Base-by-base conservation (phyloP, 1,140 invertebrate genomes). In the Microplitis demolitor region DNA sequence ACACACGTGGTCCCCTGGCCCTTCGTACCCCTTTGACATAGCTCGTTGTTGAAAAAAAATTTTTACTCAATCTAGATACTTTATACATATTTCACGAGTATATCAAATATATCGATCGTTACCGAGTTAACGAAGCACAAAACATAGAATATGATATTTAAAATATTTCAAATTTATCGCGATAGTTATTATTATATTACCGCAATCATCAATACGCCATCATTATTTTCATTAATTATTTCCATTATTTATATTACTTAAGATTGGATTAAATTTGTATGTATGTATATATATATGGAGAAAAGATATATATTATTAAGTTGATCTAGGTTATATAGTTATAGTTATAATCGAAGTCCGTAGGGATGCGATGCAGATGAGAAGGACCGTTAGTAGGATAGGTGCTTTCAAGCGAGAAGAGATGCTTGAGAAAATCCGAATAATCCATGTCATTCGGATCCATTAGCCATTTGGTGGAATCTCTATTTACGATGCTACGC, bases 41-140 rank as follows among this genome's bases (percentile, higher is more conserved):
- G 35, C 37, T 53, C 51, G 61, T 64, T 53, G 61, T 31, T 34
- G 14, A 66, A 71, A 71, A 63, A 62, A 51, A 51, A 3, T 1
- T 66, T 72, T 60, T 34, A 33, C 61, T 11, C 50, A 14, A 35
- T 50, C 69, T 58, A 33, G 39, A 71, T 71, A 45, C 11, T 45
- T 45, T 45, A 14, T 13, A 14, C n/a, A 16, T 16, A 66, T 72
- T 66, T 71, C 69, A 31, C 24, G 33, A 51, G 69, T 50, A 50
- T 64, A 71, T 71, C 34, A 16, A 66, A 56, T 66, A 66, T 72
- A 72, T 72, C 63, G 70, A 72, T 72, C 70, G 63, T 72, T 45
- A 35, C 51, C 50, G 31, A 53, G 70, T 72, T 72, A 66, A 72
- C 63, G 63, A 72, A 72, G 63, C 63, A 24, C n/a, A 66, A 33